Conservation (phyloP, 2,797 vertebrate genomes). For the Diplodus puntazzo region DNA sequence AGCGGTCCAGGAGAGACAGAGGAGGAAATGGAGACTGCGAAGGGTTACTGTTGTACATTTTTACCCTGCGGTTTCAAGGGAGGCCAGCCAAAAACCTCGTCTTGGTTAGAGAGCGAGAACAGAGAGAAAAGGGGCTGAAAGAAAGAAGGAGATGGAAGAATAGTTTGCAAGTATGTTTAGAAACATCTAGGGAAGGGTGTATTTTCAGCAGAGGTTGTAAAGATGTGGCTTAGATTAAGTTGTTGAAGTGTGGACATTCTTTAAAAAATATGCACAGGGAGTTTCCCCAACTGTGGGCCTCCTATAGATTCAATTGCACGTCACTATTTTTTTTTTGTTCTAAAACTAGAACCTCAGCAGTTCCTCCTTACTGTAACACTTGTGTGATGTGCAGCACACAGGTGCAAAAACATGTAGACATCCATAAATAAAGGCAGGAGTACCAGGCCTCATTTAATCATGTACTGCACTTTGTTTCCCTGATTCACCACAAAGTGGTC, state of each 20-base stretch:
- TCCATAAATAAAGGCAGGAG: background rate
- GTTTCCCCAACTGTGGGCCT: slow-evolving; percentile 20
- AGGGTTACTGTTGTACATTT: slow-evolving; percentile 71
- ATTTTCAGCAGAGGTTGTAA: slow-evolving; percentile 39
- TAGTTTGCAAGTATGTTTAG: slow-evolving; percentile 26
- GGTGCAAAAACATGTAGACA: background rate
- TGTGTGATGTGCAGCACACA: background rate
- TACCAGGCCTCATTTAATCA: background rate
- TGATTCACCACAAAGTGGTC: background rate
- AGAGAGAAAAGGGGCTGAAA: slow-evolving; percentile 22
- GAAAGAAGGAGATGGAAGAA: slow-evolving; percentile 34
- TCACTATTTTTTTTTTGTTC: background rate
- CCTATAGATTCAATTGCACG: slow-evolving; percentile 9
- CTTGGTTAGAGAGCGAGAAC: slow-evolving; percentile 44
- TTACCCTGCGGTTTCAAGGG: slow-evolving; percentile 69
- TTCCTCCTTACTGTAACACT: background rate
- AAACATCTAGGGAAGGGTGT: slow-evolving; percentile 17
- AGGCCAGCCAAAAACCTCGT: slow-evolving; percentile 54
- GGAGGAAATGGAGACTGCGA: slow-evolving; percentile 58
- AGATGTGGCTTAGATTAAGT: slow-evolving; percentile 37
- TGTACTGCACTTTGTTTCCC: background rate
- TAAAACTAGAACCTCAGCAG: background rate
- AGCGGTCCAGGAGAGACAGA: slow-evolving; percentile 39
- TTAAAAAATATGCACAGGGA: slow-evolving; percentile 12
- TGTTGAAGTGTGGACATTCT: slow-evolving; percentile 33